These are phyloP conservation scores for Caenorhabditis doughertyi DNA, from an alignment of 2,888 invertebrate genomes.

Conservation along the genomic window DNA sequence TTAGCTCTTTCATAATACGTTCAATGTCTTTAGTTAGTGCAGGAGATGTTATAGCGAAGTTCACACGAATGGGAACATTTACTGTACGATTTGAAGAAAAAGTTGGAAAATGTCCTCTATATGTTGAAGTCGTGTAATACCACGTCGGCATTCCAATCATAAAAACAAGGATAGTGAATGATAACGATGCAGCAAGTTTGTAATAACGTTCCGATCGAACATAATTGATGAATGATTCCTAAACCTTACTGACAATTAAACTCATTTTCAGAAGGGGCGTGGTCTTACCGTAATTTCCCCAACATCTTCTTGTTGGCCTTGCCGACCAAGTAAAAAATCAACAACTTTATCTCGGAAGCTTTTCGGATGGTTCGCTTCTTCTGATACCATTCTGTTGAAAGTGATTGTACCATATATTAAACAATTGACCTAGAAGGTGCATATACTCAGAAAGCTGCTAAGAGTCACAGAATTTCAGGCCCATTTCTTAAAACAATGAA, in stretches of 20 bases:
- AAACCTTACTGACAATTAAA: neutral
- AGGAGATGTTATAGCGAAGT: constrained; percentile 19
- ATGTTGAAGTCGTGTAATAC: constrained; percentile 73
- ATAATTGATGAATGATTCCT: constrained; percentile 52
- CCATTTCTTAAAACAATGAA: neutral
- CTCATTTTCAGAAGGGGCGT: neutral
- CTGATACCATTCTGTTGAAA: constrained; percentile 21
- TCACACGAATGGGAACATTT: constrained; percentile 42
- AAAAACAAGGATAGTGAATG: constrained; percentile 71
- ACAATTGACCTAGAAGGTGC: too few relatives aligned
- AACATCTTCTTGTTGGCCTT: constrained; percentile 29
- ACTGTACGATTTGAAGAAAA: constrained; percentile 52
- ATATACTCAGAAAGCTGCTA: neutral
- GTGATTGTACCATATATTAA: too few relatives aligned
- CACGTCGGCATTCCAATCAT: constrained; percentile 75
- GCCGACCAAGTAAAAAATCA: constrained; percentile 32
- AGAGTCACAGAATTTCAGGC: neutral
- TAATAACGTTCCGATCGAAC: constrained; percentile 40
- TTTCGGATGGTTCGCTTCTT: neutral
- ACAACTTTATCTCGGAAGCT: constrained; percentile 20
- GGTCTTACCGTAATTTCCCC: constrained; percentile 34
- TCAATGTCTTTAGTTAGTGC: neutral
- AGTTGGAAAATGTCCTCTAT: constrained; percentile 59
- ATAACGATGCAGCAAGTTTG: constrained; percentile 58
- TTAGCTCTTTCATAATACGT: constrained; percentile 14